Base-by-base conservation (phyloP, 2,888 invertebrate species). In the Thysanoteuthis rhombus region DNA sequence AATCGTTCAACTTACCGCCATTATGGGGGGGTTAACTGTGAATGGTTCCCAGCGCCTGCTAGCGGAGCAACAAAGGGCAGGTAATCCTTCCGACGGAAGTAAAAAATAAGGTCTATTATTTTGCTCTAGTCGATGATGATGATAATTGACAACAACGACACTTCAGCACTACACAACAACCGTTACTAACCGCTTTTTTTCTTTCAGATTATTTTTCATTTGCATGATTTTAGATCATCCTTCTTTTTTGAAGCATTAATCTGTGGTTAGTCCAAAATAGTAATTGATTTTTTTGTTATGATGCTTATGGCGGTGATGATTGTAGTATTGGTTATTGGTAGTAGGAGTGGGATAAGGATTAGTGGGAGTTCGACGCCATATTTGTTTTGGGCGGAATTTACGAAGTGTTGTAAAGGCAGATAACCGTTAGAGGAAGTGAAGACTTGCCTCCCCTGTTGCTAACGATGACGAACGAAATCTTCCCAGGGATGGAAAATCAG, bases 1-100 rank as follows among this genome's bases (percentile, higher is more conserved):
- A 75, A 75, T 75, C n/a, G 75, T 75, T 75, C 75, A 75, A 75
- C 75, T 75, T 75, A 75, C 75, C 75, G 75, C 75, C 75, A 75
- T 75, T 75, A n/a, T 75, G n/a, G 75, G 75, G n/a, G 75, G 75
- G 75, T 75, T 75, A 75, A 75, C 75, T 75, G 75, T n/a, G 75
- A 75, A 75, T 75, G 75, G 75, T 75, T n/a, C 12, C n/a, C n/a
- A 75, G 75, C 75, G 75, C 75, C n/a, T n/a, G 19, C n/a, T 36
- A 75, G n/a, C n/a, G 16, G n/a, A 52, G 52, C 6, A 52, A 52
- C 52, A 75, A 75, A 75, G 75, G 75, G 75, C n/a, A 75, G 75
- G n/a, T 36, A 75, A 75, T 36, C n/a, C n/a, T 75, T 75, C 75
- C 75, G 36, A n/a, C n/a, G n/a, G 75, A 75, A 75, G 75, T 75